Conservation (phyloP, 92 coral and sea anemone species). For the Scolanthus callimorphus region DNA sequence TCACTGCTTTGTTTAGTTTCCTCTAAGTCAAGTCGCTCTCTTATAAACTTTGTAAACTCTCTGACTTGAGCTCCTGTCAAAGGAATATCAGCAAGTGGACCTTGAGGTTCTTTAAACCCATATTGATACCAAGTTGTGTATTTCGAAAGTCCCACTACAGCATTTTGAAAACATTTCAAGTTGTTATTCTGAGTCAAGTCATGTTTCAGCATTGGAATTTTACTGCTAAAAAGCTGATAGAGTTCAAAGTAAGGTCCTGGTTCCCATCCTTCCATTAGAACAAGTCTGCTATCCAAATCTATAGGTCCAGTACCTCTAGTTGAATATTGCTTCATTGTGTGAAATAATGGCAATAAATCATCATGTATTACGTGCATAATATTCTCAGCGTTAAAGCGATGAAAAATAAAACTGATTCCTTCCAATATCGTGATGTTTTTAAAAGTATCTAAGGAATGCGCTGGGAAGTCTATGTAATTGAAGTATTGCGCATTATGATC, state of each 20-base stretch:
- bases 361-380: conserved; percentile 95
- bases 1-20: background rate
- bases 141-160: conserved; percentile 81
- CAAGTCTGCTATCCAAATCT: conserved; percentile 50
- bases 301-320: conserved; percentile 2
- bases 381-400: conserved; percentile 86
- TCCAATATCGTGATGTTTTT: conserved; percentile 54
- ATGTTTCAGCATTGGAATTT: conserved; percentile 30
- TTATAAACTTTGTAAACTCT: conserved; percentile 67
- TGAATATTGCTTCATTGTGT: conserved; percentile 70
- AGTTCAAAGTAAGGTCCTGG: conserved; percentile 67
- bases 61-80: conserved; percentile 44
- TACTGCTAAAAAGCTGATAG: conserved; percentile 69
- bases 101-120: conserved; percentile 86
- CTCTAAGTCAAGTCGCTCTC: conserved; percentile 41
- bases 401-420: conserved; percentile 73
- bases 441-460: conserved; percentile 41
- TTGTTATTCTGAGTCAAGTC: conserved; percentile 24
- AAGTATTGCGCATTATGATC: conserved; percentile 92
- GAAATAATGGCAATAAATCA: conserved; percentile 84
- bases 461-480: conserved; percentile 82
- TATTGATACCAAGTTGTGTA: conserved; percentile 95
- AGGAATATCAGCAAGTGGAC: conserved; percentile 53
- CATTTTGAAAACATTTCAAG: conserved; percentile 79
- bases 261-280: conserved; percentile 88